Percentiles rank a stretch among this genome's conserved stretches.
phyloP scores from a whole-genome alignment of 2,888 invertebrate genomes.

The Nomada flava region DNA sequence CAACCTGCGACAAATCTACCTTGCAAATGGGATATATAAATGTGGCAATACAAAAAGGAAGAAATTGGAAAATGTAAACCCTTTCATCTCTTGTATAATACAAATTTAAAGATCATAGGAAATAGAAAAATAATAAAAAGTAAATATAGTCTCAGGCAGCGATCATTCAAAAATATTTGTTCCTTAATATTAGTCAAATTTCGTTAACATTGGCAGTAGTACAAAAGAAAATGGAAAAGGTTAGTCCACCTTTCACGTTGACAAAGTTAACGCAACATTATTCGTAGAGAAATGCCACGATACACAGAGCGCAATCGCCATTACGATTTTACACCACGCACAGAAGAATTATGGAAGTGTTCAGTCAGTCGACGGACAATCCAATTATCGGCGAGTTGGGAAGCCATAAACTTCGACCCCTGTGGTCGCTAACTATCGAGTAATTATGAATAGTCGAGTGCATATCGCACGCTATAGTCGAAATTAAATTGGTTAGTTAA shows the following conservation, averaged over 20 bases:
- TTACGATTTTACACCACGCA: slow-evolving; percentile 44
- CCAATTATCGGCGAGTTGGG: slow-evolving; percentile 74
- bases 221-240: not conserved
- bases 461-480: slow-evolving; percentile 67
- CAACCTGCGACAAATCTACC: no score
- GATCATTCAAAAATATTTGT: no score
- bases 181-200: no score
- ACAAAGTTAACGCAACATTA: not conserved
- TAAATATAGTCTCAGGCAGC: no score
- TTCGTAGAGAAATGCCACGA: slow-evolving; percentile 4
- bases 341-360: slow-evolving; percentile 75
- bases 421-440: slow-evolving; percentile 61
- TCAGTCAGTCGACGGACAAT: slow-evolving; percentile 77
- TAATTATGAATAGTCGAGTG: slow-evolving; percentile 69
- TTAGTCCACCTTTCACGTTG: not conserved
- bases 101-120: no score
- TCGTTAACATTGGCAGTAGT: no score
- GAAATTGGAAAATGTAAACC: no score
- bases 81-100: no score
- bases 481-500: slow-evolving; percentile 65
- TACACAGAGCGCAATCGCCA: slow-evolving; percentile 13
- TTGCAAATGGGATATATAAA: no score
- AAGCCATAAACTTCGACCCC: slow-evolving; percentile 77
- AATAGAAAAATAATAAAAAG: no score
- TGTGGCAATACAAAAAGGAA: no score